These are phyloP conservation scores for Gorsachius goisagi DNA, from an alignment of 2,113 vertebrate genomes.

Conservation along the genomic window DNA sequence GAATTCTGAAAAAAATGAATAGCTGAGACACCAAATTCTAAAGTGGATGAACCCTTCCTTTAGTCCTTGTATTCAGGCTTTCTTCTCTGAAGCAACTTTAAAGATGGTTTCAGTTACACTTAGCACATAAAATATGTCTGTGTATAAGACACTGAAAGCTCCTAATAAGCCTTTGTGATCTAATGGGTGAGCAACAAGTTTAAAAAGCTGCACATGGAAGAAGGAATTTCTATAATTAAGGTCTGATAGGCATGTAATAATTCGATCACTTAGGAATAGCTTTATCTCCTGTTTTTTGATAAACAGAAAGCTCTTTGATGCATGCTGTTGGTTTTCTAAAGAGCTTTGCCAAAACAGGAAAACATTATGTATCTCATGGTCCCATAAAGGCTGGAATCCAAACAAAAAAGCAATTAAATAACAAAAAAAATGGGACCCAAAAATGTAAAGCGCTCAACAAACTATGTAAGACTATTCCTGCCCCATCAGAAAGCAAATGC, in stretches of 20 bases:
- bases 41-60: neutral
- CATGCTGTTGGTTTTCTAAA: neutral
- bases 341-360: neutral
- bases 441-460: neutral
- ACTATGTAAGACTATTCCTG: neutral
- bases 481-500: neutral
- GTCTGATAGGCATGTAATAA: neutral
- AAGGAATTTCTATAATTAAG: neutral
- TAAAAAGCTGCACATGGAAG: neutral
- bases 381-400: neutral
- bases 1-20: neutral
- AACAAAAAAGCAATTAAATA: neutral
- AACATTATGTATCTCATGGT: neutral
- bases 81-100: neutral
- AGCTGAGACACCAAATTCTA: neutral
- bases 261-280: neutral
- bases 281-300: neutral
- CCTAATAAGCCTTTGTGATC: neutral
- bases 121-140: neutral
- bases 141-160: neutral
- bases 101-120: neutral
- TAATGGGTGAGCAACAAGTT: neutral
- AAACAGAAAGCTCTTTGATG: neutral
- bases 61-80: neutral
- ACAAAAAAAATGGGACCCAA: accelerated